A percentile compares a stretch with the other conserved stretches of the same genome.
These are phyloP conservation scores for Melipona quadrifasciata DNA, from an alignment of 1,140 invertebrate genomes.

Conservation along the genomic window DNA sequence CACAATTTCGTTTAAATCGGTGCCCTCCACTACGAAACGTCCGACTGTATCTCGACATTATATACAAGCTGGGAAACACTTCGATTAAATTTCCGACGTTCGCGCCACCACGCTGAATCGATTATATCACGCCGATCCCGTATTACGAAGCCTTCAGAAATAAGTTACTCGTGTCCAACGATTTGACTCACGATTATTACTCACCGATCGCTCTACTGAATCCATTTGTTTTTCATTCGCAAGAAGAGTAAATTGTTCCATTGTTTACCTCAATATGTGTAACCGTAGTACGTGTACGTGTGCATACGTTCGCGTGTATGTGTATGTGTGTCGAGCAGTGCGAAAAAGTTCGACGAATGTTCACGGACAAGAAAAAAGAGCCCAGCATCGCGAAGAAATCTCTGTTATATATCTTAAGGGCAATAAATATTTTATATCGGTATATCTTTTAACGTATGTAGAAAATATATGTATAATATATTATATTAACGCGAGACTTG, in stretches of 20 bases:
- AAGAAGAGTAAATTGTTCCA: neutral
- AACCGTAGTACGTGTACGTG: too few relatives aligned
- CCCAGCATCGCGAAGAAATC: constrained; percentile 26
- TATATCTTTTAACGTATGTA: constrained; percentile 31
- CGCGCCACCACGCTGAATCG: neutral
- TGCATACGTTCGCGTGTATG: neutral
- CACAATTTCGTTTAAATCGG: constrained; percentile 1
- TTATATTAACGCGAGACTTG: constrained; percentile 35
- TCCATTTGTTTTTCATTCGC: neutral
- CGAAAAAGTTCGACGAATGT: neutral
- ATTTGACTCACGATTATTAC: too few relatives aligned
- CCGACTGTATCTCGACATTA: neutral
- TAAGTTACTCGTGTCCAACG: neutral
- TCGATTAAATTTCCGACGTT: constrained; percentile 2
- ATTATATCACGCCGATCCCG: neutral
- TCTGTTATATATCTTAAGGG: neutral
- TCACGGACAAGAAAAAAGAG: constrained; percentile 34
- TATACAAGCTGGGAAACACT: neutral
- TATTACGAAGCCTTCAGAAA: neutral
- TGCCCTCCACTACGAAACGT: neutral
- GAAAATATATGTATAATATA: constrained; percentile 50
- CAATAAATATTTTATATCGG: constrained; percentile 36
- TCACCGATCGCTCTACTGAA: neutral
- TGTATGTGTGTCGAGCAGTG: neutral
- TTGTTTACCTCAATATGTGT: neutral